Evolutionary conservation across 2,888 invertebrate species (phyloP).

Genomic region (Esperia sulphurella): DNA sequence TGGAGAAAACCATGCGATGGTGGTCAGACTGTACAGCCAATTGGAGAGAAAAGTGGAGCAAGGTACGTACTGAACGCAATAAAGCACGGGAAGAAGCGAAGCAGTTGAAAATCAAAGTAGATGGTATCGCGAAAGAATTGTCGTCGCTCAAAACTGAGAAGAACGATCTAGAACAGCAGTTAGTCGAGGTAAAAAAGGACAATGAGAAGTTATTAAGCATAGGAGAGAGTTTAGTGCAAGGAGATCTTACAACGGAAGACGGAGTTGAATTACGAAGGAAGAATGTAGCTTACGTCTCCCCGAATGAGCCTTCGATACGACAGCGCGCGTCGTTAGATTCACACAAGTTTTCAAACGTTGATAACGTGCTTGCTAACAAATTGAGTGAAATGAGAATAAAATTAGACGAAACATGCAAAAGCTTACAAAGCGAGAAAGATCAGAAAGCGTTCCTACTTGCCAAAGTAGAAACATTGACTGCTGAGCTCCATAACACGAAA

Average conservation of each 20-base stretch:
- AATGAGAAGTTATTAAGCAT: constrained; percentile 86
- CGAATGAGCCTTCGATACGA: constrained; percentile 48
- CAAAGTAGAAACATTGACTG: constrained; percentile 60
- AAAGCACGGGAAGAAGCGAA: constrained; percentile 94
- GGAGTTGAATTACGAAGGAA: constrained; percentile 64
- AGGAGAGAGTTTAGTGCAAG: constrained; percentile 63
- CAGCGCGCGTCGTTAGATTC: constrained; percentile 69
- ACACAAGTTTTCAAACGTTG: constrained; percentile 67
- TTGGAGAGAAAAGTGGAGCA: constrained; percentile 98
- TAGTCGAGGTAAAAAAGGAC: constrained; percentile 87
- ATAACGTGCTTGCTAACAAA: constrained; percentile 64
- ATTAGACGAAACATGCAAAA: constrained; percentile 61
- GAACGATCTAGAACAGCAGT: constrained; percentile 87
- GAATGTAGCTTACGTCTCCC: constrained; percentile 48
- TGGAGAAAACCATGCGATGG: constrained; percentile 99
- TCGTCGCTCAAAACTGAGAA: constrained; percentile 87
- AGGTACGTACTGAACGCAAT: constrained; percentile 94
- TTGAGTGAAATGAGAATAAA: constrained; percentile 56
- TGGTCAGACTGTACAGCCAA: constrained; percentile 99
- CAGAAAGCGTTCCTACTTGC: constrained; percentile 60
- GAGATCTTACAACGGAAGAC: constrained; percentile 58
- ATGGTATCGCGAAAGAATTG: constrained; percentile 87
- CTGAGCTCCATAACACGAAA: constrained; percentile 61
- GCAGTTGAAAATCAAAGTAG: constrained; percentile 88
- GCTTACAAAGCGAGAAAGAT: constrained; percentile 62